A percentile compares a stretch with the other conserved stretches of the same genome.
Evolutionary conservation across 2,797 vertebrate genomes (phyloP).

Genomic region (Falco biarmicus): DNA sequence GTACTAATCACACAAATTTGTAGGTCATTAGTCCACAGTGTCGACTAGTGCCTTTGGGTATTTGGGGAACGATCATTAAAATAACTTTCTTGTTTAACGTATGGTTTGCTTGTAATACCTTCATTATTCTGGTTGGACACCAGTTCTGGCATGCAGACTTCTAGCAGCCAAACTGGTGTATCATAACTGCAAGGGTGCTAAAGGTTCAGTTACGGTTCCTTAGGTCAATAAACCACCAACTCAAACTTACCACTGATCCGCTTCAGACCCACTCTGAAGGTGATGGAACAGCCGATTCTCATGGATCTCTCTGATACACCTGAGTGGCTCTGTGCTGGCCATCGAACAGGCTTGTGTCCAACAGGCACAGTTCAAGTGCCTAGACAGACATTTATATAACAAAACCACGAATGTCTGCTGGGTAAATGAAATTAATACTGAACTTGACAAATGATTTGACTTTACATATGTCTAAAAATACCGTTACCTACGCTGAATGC

Average conservation of each 20-base stretch:
- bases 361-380: slow-evolving; percentile 12
- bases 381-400: slow-evolving; percentile 20
- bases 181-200: not conserved
- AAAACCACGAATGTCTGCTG: slow-evolving; percentile 1
- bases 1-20: slow-evolving; percentile 20
- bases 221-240: not conserved
- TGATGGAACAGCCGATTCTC: not conserved
- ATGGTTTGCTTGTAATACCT: not conserved
- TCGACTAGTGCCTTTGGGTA: slow-evolving; percentile 69
- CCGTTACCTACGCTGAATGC: not conserved
- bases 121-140: not conserved
- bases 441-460: not conserved
- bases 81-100: slow-evolving; percentile 33
- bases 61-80: slow-evolving; percentile 56
- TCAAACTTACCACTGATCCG: not conserved
- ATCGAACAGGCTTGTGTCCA: not conserved
- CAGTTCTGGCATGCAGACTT: rapidly evolving
- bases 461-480: not conserved
- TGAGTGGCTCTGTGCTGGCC: not conserved
- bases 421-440: slow-evolving; percentile 34
- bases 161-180: not conserved
- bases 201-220: not conserved
- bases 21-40: slow-evolving; percentile 58
- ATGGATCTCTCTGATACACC: not conserved
- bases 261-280: not conserved